These are phyloP conservation scores for Tromatobia lineatoria DNA, from an alignment of 2,888 invertebrate genomes.

Conservation along the genomic window DNA sequence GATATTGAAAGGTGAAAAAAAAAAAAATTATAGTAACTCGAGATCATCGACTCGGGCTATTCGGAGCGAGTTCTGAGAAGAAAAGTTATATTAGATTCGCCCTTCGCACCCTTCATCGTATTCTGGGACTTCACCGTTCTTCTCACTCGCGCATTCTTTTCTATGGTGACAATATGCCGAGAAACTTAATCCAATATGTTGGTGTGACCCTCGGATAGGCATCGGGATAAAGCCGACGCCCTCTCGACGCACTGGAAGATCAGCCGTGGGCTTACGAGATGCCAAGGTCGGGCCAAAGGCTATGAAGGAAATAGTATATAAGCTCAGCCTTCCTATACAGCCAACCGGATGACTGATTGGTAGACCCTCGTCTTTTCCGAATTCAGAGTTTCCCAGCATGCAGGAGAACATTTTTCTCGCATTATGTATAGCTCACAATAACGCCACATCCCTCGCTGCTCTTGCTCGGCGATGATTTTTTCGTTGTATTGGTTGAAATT, in stretches of 20 bases:
- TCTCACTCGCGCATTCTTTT: conserved; percentile 46
- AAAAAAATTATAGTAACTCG: conserved; percentile 35
- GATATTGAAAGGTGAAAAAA: conserved; percentile 1
- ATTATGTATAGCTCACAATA: conserved; percentile 27
- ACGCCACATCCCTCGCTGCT: background rate
- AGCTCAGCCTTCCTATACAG: conserved; percentile 45
- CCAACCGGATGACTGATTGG: conserved; percentile 72
- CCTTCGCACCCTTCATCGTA: conserved; percentile 43
- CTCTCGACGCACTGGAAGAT: conserved; percentile 57
- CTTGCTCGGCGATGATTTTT: background rate
- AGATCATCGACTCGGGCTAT: conserved; percentile 21
- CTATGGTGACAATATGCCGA: conserved; percentile 73
- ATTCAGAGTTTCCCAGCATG: conserved; percentile 22
- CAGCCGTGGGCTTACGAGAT: conserved; percentile 30
- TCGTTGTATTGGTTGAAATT: background rate
- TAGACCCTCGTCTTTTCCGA: conserved; percentile 66
- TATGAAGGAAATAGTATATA: conserved; percentile 50
- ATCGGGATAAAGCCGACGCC: conserved; percentile 51
- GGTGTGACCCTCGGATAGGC: conserved; percentile 73
- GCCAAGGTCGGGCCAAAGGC: background rate
- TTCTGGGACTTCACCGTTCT: conserved; percentile 15
- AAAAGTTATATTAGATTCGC: conserved; percentile 51
- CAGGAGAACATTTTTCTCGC: conserved; percentile 19
- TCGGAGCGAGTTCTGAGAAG: conserved; percentile 22
- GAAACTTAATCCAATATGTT: conserved; percentile 77